phyloP scores from a whole-genome alignment of 2,888 invertebrate species.

The Stegana nigrithorax region DNA sequence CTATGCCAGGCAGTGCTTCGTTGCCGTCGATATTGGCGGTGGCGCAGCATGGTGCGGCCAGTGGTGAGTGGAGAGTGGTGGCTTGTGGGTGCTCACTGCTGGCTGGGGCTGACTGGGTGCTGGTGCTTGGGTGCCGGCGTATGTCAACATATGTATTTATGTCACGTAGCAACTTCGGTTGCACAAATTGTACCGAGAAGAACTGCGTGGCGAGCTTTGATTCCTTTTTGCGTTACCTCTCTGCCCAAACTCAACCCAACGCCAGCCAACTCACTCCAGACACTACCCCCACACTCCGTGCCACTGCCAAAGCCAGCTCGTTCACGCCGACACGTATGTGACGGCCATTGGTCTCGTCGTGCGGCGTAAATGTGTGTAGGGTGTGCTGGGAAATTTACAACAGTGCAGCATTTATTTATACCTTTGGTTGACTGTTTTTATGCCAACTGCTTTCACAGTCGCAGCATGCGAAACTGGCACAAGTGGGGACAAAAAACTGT shows the following conservation, averaged over 20 bases:
- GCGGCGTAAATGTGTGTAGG: background rate
- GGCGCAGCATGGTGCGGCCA: background rate
- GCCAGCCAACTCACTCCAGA: no score
- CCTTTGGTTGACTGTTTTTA: constrained; percentile 12
- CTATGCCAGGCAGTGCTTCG: no score
- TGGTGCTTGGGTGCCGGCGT: background rate
- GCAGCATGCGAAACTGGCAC: constrained; percentile 4
- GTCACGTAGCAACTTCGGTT: constrained; percentile 25
- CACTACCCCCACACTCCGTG: no score
- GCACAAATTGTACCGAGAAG: constrained; percentile 24
- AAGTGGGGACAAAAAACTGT: constrained; percentile 4
- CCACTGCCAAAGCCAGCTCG: no score
- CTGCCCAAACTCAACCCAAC: background rate
- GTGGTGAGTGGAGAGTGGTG: background rate
- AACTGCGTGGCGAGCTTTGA: constrained; percentile 27
- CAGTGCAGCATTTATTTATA: constrained; percentile 25
- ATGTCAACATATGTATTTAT: constrained; percentile 14
- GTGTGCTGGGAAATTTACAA: constrained; percentile 17
- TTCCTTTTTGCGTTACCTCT: constrained; percentile 10
- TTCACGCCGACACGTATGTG: no score
- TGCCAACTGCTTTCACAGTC: background rate
- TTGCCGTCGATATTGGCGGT: no score
- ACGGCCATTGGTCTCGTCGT: constrained; percentile 6
- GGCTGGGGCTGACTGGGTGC: no score
- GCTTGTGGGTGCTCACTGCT: no score